Evolutionary conservation across 2,797 vertebrate genomes (phyloP), one percentile per base, ranked within the genome.

Genomic region (Spheniscus humboldti): DNA sequence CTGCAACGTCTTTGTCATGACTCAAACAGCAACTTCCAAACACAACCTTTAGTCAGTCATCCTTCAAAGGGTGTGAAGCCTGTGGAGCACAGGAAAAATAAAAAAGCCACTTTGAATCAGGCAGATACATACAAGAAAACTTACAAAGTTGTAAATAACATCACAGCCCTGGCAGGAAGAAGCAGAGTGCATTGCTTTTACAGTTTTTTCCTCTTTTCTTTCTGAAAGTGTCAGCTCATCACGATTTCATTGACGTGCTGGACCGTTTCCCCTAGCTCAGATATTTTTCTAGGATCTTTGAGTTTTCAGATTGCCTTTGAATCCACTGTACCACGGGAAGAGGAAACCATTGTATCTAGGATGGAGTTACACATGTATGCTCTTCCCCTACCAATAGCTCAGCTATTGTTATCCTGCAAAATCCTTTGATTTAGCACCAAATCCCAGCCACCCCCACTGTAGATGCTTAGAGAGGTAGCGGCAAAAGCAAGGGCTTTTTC

Each of bases 181-280:
- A 92, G 72, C 48, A 71, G 56, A 78, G 57, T 55, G 41, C 91
- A 83, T 81, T 97, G 95, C 96, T 97, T 97, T 96, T 92, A 94
- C 92, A 96, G 94, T 96, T 92, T 80, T 96, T 97, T 96, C 95
- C 95, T 92, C 94, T 94, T 94, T 95, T 94, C 82, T 82, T 96
- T 88, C 89, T 92, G 79, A 75, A 95, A 90, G 85, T 94, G 92
- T 72, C 89, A 90, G 82, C 90, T 69, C 0, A 25, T 95, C 91
- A 91, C 84, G 81, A 63, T 90, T 91, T 94, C 90, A 93, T 28
- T 95, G 96, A 91, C 52, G 3, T 86, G 57, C 78, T 78, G 95
- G 72, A 88, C 33, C 0, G 57, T 72, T 97, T 96, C 95, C 95
- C 91, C 87, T 72, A 84, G 73, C 73, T 96, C 94, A 90, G 87